These are phyloP conservation scores for Pseudoatta argentina DNA, from an alignment of 1,140 invertebrate genomes.

Conservation along the genomic window DNA sequence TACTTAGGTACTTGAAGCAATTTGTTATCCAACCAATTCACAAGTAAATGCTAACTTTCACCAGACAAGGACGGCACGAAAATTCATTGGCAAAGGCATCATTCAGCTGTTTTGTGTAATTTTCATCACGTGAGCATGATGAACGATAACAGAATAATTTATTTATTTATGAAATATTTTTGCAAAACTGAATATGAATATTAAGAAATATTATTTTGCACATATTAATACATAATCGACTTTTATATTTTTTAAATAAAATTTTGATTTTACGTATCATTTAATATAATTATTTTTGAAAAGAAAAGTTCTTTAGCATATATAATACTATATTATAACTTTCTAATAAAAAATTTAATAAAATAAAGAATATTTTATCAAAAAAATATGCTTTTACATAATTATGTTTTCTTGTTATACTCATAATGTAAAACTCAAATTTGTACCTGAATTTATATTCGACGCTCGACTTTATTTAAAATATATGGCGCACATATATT, in stretches of 20 bases:
- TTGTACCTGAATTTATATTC: not conserved
- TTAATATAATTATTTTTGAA: constrained; percentile 3
- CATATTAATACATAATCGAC: no score
- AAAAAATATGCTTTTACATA: not conserved
- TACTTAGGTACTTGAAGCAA: constrained; percentile 47
- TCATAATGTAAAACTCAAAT: not conserved
- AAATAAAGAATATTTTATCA: not conserved
- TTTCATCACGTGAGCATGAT: not conserved
- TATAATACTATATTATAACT: not conserved
- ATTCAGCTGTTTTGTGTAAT: not conserved
- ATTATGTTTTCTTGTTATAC: not conserved
- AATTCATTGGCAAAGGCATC: not conserved
- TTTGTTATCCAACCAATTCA: constrained; percentile 46
- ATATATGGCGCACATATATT: not conserved
- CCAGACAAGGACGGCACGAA: not conserved
- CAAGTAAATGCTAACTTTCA: constrained; percentile 34
- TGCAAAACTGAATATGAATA: not conserved
- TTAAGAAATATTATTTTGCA: not conserved
- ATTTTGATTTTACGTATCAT: not conserved
- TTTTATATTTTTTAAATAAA: not conserved
- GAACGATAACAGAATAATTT: constrained; percentile 1
- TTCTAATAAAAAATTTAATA: not conserved
- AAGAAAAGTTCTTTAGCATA: not conserved
- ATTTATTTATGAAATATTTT: not conserved
- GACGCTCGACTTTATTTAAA: not conserved